A percentile compares a stretch with the other conserved stretches of the same genome.
Evolutionary conservation across 2,113 vertebrate species (phyloP).

Genomic region (Motacilla tschutschensis): DNA sequence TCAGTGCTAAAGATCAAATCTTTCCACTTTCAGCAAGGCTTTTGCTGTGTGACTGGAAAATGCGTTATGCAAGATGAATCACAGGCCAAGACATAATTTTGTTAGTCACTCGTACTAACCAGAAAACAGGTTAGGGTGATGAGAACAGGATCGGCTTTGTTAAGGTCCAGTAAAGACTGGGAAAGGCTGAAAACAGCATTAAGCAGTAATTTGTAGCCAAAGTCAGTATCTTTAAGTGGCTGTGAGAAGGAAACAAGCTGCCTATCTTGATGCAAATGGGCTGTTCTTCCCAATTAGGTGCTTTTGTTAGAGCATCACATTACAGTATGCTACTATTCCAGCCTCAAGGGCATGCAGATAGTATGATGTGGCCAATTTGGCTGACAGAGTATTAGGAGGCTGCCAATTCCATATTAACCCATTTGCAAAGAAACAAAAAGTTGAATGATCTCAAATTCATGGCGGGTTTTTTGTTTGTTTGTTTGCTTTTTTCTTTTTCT

Average conservation of each 20-base stretch:
- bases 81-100: constrained; percentile 45
- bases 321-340: constrained; percentile 1
- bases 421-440: not conserved
- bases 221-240: constrained; percentile 7
- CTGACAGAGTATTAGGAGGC: not conserved
- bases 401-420: constrained; percentile 17
- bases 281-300: constrained; percentile 44
- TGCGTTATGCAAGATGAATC: constrained; percentile 67
- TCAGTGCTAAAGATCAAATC: constrained; percentile 44
- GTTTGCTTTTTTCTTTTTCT: not conserved
- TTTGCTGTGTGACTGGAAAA: constrained; percentile 69
- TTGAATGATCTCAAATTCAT: not conserved
- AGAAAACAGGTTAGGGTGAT: constrained; percentile 46
- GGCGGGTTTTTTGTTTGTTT: not conserved
- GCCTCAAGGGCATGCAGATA: constrained; percentile 17
- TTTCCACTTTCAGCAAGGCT: constrained; percentile 50
- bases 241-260: constrained; percentile 46
- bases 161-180: not conserved
- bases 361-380: constrained; percentile 7
- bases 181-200: constrained; percentile 32
- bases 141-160: constrained; percentile 37
- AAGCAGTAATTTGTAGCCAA: constrained; percentile 12
- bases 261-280: constrained; percentile 48
- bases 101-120: constrained; percentile 55
- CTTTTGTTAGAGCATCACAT: constrained; percentile 42